These are phyloP conservation scores for Neotoxoptera formosana DNA, from an alignment of 1,140 invertebrate genomes.

Conservation along the genomic window DNA sequence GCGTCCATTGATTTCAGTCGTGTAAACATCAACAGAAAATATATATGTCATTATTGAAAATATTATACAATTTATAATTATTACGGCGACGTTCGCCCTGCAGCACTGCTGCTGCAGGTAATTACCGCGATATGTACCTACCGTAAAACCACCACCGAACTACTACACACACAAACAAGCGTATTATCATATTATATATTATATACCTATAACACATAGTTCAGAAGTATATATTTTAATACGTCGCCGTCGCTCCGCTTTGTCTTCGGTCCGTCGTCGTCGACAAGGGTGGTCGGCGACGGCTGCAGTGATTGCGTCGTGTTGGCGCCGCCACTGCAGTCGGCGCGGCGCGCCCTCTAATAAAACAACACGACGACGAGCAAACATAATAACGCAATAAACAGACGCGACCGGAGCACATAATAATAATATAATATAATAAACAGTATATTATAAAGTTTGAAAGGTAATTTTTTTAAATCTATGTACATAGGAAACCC, in stretches of 20 bases:
- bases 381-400: not conserved
- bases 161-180: too few species aligned
- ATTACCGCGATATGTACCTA: not conserved
- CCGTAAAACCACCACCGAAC: not conserved
- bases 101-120: too few species aligned
- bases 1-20: not conserved
- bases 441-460: not conserved
- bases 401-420: not conserved
- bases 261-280: not conserved
- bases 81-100: not conserved
- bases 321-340: conserved; percentile 5
- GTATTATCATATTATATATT: too few species aligned
- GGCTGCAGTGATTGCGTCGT: not conserved
- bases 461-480: not conserved
- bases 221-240: not conserved
- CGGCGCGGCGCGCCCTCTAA: not conserved
- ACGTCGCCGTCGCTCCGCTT: not conserved
- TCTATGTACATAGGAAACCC: not conserved
- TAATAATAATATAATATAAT: not conserved
- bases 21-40: not conserved
- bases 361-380: not conserved
- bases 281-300: conserved; percentile 7
- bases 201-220: too few species aligned
- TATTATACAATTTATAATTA: not conserved
- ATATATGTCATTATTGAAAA: not conserved